Base-by-base conservation (phyloP, 1,140 invertebrate species). In the Neelides sp. region DNA sequence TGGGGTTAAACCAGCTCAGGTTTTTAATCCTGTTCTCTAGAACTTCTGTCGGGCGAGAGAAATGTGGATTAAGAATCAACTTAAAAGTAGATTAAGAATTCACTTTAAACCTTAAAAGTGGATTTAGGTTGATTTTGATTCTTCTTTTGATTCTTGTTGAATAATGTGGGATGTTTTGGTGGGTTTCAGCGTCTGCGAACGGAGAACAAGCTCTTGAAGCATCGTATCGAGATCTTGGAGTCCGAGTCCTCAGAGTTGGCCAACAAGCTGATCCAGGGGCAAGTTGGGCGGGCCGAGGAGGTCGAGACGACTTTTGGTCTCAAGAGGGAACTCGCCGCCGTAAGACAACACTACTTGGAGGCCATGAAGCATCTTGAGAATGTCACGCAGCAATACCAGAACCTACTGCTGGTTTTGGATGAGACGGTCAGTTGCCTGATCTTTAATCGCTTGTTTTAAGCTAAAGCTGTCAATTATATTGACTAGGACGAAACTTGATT, bases 211-310 rank as follows among this genome's bases (percentile, higher is more conserved):
- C 73, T 97, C 35, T 70, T 98, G 0, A 78, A 89, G 54, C 89
- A 97, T 65, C 75, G 90, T 58, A 91, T 94, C 40, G 93, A 98
- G 64, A 78, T 94, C 54, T 69, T 98, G 22, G 95, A 99, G 67
- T 83, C 83, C 22, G 87, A 91, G 63, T 87, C 83, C 15, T 82
- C 83, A 22, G 81, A 84, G 54, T 65, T 91, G 19, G 95, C 94
- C 0, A 92, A 97, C 69, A 75, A 89, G 52, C 72, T 98, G 57
- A 91, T 98, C 2, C 78, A 90, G 39, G 93, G 93, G 41, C 95
- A 98, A 71, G 91, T 98, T 5, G 90, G 86, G 28, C 74, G 91
- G 17, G 95, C 94, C 0, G 89, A 97, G 63, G 84, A 86, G 51
- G 84, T 86, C 55, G 85, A 76, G 58, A 74, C 77, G 43, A 72